A percentile compares a stretch with the other conserved stretches of the same genome.
These are phyloP conservation scores for Cylindroiulus punctatus DNA, from an alignment of 2,888 invertebrate genomes.

Conservation along the genomic window DNA sequence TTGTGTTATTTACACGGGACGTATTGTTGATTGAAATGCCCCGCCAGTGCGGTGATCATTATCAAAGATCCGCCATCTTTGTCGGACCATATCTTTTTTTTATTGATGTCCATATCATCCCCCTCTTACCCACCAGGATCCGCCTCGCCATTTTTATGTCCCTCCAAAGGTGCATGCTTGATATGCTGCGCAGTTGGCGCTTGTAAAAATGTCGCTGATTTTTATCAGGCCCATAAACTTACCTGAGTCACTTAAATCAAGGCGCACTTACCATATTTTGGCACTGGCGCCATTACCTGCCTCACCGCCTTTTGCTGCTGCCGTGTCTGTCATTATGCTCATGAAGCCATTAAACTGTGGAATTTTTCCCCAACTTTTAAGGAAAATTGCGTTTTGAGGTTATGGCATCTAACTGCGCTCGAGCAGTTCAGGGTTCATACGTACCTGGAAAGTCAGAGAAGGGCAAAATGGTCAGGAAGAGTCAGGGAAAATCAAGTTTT, in stretches of 20 bases:
- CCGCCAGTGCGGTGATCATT: slow-evolving; percentile 38
- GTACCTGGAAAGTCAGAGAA: no score
- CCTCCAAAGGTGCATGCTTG: neutral
- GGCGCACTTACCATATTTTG: slow-evolving; percentile 1
- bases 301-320: neutral
- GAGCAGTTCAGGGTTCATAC: no score
- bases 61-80: slow-evolving; percentile 50
- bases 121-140: slow-evolving; percentile 21
- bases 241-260: slow-evolving; percentile 42
- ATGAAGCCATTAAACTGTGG: neutral
- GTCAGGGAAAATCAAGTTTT: no score
- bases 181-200: slow-evolving; percentile 14
- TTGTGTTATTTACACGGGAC: slow-evolving; percentile 6
- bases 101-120: slow-evolving; percentile 42
- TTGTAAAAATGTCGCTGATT: slow-evolving; percentile 36
- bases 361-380: neutral
- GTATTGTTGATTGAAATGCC: slow-evolving; percentile 20
- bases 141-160: slow-evolving; percentile 14
- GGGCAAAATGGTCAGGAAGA: no score
- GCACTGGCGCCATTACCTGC: neutral
- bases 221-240: slow-evolving; percentile 29
- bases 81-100: slow-evolving; percentile 31
- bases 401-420: no score
- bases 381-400: no score
- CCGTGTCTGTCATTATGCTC: neutral